Percentiles rank a stretch among this genome's conserved stretches.
Conservation (phyloP, 2,888 invertebrate species). For the Digitonthophagus gazella region DNA sequence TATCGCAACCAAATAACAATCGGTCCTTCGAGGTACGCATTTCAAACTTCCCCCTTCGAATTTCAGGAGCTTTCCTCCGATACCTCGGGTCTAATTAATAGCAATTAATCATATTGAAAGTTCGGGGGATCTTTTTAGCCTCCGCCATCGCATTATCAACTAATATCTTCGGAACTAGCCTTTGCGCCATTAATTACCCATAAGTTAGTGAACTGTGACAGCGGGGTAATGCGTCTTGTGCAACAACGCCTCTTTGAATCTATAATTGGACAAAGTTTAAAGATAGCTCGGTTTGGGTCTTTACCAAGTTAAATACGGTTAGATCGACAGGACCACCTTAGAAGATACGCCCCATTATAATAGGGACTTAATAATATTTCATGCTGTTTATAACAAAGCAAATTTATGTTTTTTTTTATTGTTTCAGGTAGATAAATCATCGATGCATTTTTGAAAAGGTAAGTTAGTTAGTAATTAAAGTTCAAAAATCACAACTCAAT, state of each 20-base stretch:
- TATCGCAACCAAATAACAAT: conserved; percentile 35
- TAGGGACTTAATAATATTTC: too few species aligned
- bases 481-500: too few species aligned
- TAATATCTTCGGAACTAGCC: conserved; percentile 36
- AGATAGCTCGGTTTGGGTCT: neutral
- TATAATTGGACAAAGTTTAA: conserved; percentile 21
- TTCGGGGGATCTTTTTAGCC: conserved; percentile 35
- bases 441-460: too few species aligned
- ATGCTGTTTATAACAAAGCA: too few species aligned
- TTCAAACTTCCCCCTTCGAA: conserved; percentile 32
- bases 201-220: conserved; percentile 32
- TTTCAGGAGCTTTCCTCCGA: conserved; percentile 15
- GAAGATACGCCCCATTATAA: too few species aligned
- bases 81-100: conserved; percentile 34
- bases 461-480: too few species aligned
- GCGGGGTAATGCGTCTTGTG: conserved; percentile 31
- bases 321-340: neutral
- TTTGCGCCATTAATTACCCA: conserved; percentile 35
- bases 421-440: too few species aligned
- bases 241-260: conserved; percentile 22
- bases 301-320: neutral
- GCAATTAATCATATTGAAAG: conserved; percentile 38
- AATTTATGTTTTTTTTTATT: neutral
- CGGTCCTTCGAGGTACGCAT: conserved; percentile 34
- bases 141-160: conserved; percentile 36